Conservation (phyloP, 2,797 vertebrate genomes). For the Bradypus variegatus region DNA sequence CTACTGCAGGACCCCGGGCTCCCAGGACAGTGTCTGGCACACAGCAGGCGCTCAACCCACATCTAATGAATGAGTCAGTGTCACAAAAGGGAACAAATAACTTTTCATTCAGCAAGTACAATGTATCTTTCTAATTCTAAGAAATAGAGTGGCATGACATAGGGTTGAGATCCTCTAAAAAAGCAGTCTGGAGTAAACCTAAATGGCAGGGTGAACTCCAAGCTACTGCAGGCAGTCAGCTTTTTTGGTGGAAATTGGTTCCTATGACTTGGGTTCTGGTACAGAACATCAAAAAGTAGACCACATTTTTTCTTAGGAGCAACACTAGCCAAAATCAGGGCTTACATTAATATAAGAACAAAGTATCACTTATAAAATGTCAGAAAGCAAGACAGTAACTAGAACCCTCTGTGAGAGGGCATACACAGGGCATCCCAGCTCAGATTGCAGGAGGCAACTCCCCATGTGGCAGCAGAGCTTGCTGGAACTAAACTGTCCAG, state of each 20-base stretch:
- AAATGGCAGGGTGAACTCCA: neutral
- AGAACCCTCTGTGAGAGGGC: neutral
- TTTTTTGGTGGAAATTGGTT: no score
- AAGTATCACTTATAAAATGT: neutral
- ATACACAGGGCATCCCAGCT: neutral
- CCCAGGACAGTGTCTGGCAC: neutral
- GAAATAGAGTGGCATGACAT: neutral
- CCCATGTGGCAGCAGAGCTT: neutral
- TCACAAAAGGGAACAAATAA: neutral
- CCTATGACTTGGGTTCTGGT: neutral
- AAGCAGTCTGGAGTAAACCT: neutral
- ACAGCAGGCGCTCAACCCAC: no score
- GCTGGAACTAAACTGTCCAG: fast-evolving
- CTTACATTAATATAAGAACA: neutral
- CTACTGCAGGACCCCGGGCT: neutral
- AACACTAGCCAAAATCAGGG: neutral
- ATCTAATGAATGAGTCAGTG: neutral
- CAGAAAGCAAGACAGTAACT: neutral
- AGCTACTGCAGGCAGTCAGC: no score
- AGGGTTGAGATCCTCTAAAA: neutral
- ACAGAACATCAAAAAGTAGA: no score
- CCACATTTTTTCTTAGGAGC: neutral
- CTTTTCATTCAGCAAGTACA: neutral
- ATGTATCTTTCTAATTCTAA: neutral
- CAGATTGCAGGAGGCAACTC: no score